Percentiles rank a stretch among this genome's conserved stretches.
These are phyloP conservation scores for Hyposmocoma kahamanoa DNA, from an alignment of 1,140 invertebrate species.

Conservation along the genomic window DNA sequence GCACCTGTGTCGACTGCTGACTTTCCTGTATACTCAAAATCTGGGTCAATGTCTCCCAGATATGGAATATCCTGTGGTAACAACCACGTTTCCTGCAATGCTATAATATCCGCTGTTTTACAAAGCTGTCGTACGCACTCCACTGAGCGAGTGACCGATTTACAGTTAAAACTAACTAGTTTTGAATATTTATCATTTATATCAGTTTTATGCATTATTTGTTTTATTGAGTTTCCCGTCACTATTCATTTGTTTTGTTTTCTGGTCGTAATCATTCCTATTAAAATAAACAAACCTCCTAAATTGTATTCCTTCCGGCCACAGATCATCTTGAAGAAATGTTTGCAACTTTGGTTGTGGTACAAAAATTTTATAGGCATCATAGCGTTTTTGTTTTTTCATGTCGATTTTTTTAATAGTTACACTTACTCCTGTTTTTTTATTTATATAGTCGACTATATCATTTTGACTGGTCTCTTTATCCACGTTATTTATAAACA, in stretches of 20 bases:
- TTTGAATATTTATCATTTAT: too few species aligned
- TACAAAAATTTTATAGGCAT: too few species aligned
- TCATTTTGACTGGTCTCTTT: too few species aligned
- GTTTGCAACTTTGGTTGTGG: too few species aligned
- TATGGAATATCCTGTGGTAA: constrained; percentile 3
- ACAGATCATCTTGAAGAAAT: too few species aligned
- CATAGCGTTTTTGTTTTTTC: too few species aligned
- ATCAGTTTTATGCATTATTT: too few species aligned
- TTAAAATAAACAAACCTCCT: not conserved
- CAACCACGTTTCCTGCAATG: constrained; percentile 8
- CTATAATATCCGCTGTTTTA: not conserved
- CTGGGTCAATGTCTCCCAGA: not conserved
- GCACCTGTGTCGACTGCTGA: constrained; percentile 3
- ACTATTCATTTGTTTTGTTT: not conserved
- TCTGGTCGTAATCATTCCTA: not conserved
- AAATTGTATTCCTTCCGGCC: not conserved
- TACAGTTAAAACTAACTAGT: not conserved
- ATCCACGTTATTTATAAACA: too few species aligned
- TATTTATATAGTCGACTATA: too few species aligned
- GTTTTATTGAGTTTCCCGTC: not conserved
- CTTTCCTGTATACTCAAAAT: not conserved
- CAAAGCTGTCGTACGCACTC: not conserved
- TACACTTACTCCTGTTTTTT: too few species aligned
- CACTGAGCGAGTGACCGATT: constrained; percentile 1
- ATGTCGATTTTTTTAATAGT: too few species aligned